Conservation (phyloP, 1,140 invertebrate genomes). For the Reticulitermes speratus region DNA sequence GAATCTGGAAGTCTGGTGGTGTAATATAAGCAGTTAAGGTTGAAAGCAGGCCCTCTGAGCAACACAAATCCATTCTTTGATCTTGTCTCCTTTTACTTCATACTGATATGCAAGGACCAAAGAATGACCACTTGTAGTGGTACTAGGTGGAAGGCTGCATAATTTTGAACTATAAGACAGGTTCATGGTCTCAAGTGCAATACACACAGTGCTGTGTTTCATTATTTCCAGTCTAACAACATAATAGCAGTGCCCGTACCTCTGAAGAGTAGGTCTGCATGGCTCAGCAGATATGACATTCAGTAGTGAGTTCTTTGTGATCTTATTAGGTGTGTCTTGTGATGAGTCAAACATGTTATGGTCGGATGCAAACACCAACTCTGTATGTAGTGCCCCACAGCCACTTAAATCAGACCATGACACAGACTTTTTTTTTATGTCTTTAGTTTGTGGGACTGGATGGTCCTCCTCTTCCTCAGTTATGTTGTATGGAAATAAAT, state of each 20-base stretch:
- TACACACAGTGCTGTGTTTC: too few species aligned
- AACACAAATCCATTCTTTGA: too few species aligned
- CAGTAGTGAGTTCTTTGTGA: background rate
- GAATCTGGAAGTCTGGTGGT: too few species aligned
- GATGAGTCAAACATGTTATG: background rate
- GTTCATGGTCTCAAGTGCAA: too few species aligned
- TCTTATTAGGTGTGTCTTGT: background rate
- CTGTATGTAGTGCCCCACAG: constrained; percentile 29
- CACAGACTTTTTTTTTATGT: constrained; percentile 28
- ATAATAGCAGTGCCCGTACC: background rate
- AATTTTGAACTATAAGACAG: too few species aligned
- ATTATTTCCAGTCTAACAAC: too few species aligned
- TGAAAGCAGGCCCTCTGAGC: too few species aligned
- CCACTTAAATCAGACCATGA: constrained; percentile 30
- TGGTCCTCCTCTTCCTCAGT: background rate
- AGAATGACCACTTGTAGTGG: too few species aligned
- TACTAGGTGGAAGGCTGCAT: too few species aligned
- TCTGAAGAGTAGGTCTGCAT: background rate
- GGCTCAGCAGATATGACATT: background rate
- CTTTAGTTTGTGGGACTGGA: background rate
- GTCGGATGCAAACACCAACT: constrained; percentile 16
- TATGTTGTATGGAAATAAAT: constrained; percentile 3
- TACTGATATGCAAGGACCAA: too few species aligned
- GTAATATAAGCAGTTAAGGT: too few species aligned
- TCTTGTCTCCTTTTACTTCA: too few species aligned